phyloP scores from a whole-genome alignment of 92 coral and sea anemone genomes.

The Actinernus sp. region DNA sequence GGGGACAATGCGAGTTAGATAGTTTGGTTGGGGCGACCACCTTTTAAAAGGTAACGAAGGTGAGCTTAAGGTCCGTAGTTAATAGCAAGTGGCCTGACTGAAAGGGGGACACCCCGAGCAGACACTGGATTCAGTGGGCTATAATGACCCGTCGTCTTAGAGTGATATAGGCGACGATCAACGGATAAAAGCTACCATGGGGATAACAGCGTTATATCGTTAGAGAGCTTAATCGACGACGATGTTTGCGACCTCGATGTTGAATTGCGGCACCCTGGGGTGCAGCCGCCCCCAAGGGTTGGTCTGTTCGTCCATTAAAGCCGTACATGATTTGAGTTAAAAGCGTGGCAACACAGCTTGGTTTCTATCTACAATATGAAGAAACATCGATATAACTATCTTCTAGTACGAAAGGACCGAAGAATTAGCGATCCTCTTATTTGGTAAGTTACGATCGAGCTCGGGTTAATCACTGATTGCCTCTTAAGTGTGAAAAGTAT shows the following conservation, averaged over 20 bases:
- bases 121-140: constrained; percentile 77
- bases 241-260: constrained; percentile 98
- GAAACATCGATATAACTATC: constrained; percentile 84
- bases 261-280: constrained; percentile 95
- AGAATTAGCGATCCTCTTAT: constrained; percentile 84
- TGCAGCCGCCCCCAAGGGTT: constrained; percentile 95
- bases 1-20: constrained; percentile 77
- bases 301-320: constrained; percentile 97
- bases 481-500: constrained; percentile 87
- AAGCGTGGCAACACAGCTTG: constrained; percentile 90
- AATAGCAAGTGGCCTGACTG: constrained; percentile 78
- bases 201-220: constrained; percentile 96
- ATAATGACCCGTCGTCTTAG: constrained; percentile 90
- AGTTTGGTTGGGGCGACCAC: constrained; percentile 98
- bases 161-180: constrained; percentile 84
- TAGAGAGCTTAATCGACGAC: constrained; percentile 87
- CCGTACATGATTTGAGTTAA: constrained; percentile 98
- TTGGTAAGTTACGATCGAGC: constrained; percentile 86
- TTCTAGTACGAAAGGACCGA: constrained; percentile 96
- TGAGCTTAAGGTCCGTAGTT: constrained; percentile 82
- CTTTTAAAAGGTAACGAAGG: constrained; percentile 92
- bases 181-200: constrained; percentile 94
- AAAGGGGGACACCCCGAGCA: constrained; percentile 78
- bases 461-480: constrained; percentile 86
- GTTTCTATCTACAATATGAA: constrained; percentile 95